phyloP scores from a whole-genome alignment of 37 sponge, comb jelly and placozoan genomes.

The Dysidea cf. avara region DNA sequence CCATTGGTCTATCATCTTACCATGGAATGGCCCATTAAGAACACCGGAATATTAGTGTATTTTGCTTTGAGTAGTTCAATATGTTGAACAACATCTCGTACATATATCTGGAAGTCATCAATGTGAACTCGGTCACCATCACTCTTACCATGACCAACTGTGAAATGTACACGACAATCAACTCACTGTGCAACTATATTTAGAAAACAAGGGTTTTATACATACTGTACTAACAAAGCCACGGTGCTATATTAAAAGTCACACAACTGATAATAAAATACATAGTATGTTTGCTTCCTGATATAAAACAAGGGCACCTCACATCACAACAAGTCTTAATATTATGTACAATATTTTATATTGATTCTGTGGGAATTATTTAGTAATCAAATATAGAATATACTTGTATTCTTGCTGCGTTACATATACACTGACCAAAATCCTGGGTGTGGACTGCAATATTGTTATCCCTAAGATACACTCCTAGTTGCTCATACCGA shows the following conservation, averaged over 20 bases:
- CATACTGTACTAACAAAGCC: no score
- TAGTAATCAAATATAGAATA: not conserved
- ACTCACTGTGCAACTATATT: no score
- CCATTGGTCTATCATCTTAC: no score
- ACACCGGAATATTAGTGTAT: slow-evolving; percentile 49
- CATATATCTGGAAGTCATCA: slow-evolving; percentile 38
- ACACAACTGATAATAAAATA: no score
- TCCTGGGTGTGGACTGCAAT: slow-evolving; percentile 57
- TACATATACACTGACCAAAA: slow-evolving; percentile 45
- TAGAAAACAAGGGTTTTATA: no score
- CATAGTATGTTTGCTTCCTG: no score
- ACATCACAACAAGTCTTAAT: no score
- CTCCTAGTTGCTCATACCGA: slow-evolving; percentile 49
- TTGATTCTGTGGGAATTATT: not conserved
- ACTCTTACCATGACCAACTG: slow-evolving; percentile 81
- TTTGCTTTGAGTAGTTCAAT: slow-evolving; percentile 21
- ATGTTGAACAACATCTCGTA: slow-evolving; percentile 43
- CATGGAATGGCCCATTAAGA: no score
- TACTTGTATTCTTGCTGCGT: not conserved
- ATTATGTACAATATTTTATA: no score
- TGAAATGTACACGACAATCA: not conserved
- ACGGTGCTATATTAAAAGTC: no score
- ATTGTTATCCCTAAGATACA: slow-evolving; percentile 24
- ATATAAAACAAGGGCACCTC: no score
- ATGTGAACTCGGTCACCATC: slow-evolving; percentile 57